Evolutionary conservation across 2,113 vertebrate genomes (phyloP), one percentile per base, ranked within the genome.

Genomic region (Hiodon tergisus): DNA sequence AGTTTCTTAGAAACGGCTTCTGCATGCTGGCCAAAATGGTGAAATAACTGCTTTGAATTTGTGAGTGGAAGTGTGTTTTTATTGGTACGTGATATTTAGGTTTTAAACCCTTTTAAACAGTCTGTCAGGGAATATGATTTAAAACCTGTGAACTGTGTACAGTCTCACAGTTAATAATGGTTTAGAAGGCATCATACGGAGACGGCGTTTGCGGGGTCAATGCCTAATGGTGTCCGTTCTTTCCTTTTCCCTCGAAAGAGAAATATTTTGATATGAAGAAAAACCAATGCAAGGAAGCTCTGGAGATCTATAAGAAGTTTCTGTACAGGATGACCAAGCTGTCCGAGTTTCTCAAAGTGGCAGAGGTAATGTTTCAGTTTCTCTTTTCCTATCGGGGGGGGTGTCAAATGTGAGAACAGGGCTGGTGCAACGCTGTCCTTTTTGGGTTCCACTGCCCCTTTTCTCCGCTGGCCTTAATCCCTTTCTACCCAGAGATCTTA

Each of bases 201-300:
- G 48, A 46, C 57, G 7, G 70, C 31, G 53, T 54, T 47, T 14
- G 14, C 2, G 31, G 48, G 16, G 4, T 58, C 55, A 67, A n/a
- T 48, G 6, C 6, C 46, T 47, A 17, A 9, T 6, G 8, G 65
- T 71, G 6, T 10, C 55, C 57, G 3, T 55, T 55, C 50, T 53
- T 60, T 17, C 9, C 5, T 71, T 13, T 80, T 51, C 66, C n/a
- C 76, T 84, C 79, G 74, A 6, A 85, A 96, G 96, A 98, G 90
- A 98, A 98, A 90, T 98, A 98, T 83, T 98, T 98, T 77, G 96
- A 97, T 87, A 98, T 98, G 96, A 98, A 97, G 91, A 98, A 98
- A 91, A 96, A 94, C 85, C 95, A 98, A 74, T 98, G 96, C 85
- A 97, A 97, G 90, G 96, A 98, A 87, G 96, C 94, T 51, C 88